phyloP scores from a whole-genome alignment of 1,140 invertebrate species.

The Procambarus virginalis region DNA sequence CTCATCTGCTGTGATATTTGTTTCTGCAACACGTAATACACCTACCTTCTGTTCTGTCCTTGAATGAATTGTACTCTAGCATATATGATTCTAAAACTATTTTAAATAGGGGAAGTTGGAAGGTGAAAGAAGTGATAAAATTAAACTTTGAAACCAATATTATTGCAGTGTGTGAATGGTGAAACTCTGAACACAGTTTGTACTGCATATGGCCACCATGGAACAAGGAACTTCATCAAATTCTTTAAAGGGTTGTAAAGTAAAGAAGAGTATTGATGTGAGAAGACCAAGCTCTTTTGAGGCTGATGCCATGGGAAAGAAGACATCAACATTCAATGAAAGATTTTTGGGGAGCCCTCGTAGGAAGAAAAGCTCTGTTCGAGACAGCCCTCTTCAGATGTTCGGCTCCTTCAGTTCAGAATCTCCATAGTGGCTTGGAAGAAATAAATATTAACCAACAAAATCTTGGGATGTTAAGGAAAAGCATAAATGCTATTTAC shows the following conservation, averaged over 20 bases:
- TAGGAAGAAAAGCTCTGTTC: background rate
- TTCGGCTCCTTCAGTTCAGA: background rate
- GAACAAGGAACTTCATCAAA: background rate
- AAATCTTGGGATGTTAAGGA: background rate
- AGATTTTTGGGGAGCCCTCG: constrained; percentile 11
- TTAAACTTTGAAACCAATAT: background rate
- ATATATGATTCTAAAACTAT: background rate
- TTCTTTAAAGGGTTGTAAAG: background rate
- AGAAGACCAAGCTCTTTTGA: constrained; percentile 2
- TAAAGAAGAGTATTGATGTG: background rate
- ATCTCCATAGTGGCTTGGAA: background rate
- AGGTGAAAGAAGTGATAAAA: background rate
- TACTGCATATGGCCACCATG: background rate
- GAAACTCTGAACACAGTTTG: background rate
- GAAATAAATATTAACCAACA: background rate
- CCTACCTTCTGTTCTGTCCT: constrained; percentile 13
- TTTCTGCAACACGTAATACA: constrained; percentile 9
- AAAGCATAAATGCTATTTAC: background rate
- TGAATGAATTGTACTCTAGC: no score
- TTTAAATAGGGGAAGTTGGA: background rate
- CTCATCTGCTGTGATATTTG: constrained; percentile 49
- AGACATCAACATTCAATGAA: constrained; percentile 39
- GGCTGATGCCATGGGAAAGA: constrained; percentile 48
- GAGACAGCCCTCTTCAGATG: background rate
- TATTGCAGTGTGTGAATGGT: background rate